Percentiles rank a stretch among this genome's conserved stretches.
Evolutionary conservation across 2,113 vertebrate genomes (phyloP).

Genomic region (Vidua macroura): DNA sequence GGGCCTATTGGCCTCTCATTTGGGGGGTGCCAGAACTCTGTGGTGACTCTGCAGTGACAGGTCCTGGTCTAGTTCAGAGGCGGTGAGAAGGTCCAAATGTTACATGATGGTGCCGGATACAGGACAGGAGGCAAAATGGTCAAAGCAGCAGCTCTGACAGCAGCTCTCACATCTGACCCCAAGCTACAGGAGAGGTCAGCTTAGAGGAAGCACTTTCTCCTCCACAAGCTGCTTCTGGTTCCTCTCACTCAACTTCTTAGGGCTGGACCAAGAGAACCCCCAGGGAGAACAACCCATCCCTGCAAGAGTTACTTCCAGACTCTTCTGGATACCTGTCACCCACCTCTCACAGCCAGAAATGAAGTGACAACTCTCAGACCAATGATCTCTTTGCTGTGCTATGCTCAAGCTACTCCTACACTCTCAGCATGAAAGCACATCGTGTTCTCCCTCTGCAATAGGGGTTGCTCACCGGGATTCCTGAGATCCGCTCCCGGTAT

Average conservation of each 20-base stretch:
- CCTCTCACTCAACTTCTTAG: not conserved
- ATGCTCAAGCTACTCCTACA: not conserved
- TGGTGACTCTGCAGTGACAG: not conserved
- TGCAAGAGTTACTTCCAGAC: not conserved
- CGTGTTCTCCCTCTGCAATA: not conserved
- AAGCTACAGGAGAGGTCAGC: not conserved
- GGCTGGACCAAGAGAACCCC: not conserved
- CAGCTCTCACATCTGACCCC: not conserved
- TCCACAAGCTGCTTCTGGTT: not conserved
- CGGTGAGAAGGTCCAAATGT: not conserved
- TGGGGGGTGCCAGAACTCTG: rapidly evolving
- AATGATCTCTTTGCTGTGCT: not conserved
- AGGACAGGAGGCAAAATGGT: conserved; percentile 37
- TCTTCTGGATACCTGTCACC: not conserved
- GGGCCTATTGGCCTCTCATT: rapidly evolving
- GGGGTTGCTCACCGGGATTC: not conserved
- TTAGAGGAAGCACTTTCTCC: not conserved
- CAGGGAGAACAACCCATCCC: not conserved
- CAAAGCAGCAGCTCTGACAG: not conserved
- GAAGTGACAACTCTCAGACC: not conserved
- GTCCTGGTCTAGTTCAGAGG: not conserved
- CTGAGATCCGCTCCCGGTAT: not conserved
- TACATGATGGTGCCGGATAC: not conserved
- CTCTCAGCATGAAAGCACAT: not conserved
- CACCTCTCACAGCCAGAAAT: not conserved